phyloP scores from a whole-genome alignment of 2,888 invertebrate species.

The Apoda limacodes region DNA sequence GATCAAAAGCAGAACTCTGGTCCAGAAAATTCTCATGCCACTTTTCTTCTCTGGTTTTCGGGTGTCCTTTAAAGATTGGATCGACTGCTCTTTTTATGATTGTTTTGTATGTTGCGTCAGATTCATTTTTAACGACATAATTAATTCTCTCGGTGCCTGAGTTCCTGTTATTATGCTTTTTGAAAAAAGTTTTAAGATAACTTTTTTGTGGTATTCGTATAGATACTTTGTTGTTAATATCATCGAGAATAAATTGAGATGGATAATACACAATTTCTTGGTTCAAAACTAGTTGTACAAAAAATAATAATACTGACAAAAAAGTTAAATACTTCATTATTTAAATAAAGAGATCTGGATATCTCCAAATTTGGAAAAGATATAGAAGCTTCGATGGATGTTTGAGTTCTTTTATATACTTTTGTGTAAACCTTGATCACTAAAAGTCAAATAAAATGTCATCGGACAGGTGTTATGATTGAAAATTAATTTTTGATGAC shows the following conservation, averaged over 20 bases:
- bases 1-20: slow-evolving; percentile 44
- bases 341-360: no score
- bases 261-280: slow-evolving; percentile 44
- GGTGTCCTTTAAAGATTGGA: slow-evolving; percentile 66
- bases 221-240: no score
- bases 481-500: slow-evolving; percentile 56
- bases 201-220: no score
- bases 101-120: slow-evolving; percentile 1
- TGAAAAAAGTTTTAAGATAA: no score
- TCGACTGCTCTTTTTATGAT: slow-evolving; percentile 46
- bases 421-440: slow-evolving; percentile 35
- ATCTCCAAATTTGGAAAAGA: no score
- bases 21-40: slow-evolving; percentile 64
- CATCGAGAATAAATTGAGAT: no score
- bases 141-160: no score
- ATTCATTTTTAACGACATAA: neutral
- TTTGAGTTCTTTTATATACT: slow-evolving; percentile 45
- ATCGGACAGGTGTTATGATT: slow-evolving; percentile 60
- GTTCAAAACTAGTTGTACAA: slow-evolving; percentile 16
- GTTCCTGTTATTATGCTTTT: no score
- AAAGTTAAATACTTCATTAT: slow-evolving; percentile 4
- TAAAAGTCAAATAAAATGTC: slow-evolving; percentile 38
- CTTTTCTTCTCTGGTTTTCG: slow-evolving; percentile 67
- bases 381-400: slow-evolving; percentile 1
- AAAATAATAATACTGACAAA: slow-evolving; percentile 8